Conservation (phyloP, 2,113 vertebrate species). For the Atlantisia rogersi region DNA sequence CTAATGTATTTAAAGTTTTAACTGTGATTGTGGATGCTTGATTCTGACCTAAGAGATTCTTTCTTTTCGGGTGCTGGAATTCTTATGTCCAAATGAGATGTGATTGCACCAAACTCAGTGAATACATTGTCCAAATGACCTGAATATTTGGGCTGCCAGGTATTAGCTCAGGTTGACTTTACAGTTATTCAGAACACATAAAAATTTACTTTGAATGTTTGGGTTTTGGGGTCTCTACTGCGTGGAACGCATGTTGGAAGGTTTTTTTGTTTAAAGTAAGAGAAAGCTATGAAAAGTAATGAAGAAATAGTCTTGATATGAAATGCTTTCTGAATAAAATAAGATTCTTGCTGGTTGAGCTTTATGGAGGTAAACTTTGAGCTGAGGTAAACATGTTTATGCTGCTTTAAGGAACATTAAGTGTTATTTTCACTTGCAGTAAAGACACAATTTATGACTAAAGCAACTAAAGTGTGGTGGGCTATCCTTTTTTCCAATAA, state of each 20-base stretch:
- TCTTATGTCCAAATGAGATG: neutral
- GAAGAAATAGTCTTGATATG: neutral
- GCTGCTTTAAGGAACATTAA: neutral
- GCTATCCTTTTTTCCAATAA: neutral
- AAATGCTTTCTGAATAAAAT: neutral
- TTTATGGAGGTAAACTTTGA: neutral
- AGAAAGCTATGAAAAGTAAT: neutral
- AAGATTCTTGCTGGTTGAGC: neutral
- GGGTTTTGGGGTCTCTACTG: neutral
- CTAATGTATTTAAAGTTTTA: neutral
- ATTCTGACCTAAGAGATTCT: neutral
- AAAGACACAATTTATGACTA: neutral
- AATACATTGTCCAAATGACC: neutral
- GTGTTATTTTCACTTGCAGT: neutral
- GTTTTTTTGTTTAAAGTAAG: neutral
- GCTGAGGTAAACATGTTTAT: neutral
- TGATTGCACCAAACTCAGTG: neutral
- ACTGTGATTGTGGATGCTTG: neutral
- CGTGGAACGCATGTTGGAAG: neutral
- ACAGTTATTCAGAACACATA: neutral
- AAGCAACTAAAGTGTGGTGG: neutral
- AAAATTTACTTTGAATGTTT: neutral
- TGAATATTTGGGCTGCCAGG: neutral
- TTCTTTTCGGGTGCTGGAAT: neutral
- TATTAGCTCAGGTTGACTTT: neutral